phyloP scores from a whole-genome alignment of 64 coral and sea anemone genomes.

The Pachyseris speciosa region DNA sequence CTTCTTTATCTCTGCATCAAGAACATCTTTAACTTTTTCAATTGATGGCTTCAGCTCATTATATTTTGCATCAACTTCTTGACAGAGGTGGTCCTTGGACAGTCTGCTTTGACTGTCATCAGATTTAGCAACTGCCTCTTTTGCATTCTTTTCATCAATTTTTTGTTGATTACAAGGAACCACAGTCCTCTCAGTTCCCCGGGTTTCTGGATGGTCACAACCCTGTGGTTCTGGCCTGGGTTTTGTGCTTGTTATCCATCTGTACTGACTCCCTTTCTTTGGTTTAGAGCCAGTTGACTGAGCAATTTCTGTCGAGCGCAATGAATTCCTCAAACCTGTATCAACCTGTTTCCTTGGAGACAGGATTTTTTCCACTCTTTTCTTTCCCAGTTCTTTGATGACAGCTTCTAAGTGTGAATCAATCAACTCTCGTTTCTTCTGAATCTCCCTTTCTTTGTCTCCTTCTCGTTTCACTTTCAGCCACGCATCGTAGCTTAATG shows the following conservation, averaged over 20 bases:
- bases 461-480: slow-evolving; percentile 64
- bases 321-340: slow-evolving; percentile 72
- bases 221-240: slow-evolving; percentile 83
- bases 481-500: slow-evolving; percentile 85
- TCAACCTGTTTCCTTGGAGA: slow-evolving; percentile 79
- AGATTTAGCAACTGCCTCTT: not conserved
- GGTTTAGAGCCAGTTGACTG: not conserved
- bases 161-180: not conserved
- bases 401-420: slow-evolving; percentile 84
- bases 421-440: slow-evolving; percentile 72
- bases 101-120: not conserved
- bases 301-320: not conserved
- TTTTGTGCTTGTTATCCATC: not conserved
- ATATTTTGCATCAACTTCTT: slow-evolving; percentile 37
- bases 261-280: slow-evolving; percentile 41
- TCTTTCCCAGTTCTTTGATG: slow-evolving; percentile 83
- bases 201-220: slow-evolving; percentile 59
- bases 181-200: not conserved
- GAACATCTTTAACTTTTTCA: slow-evolving; percentile 74
- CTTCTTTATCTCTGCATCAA: slow-evolving; percentile 78
- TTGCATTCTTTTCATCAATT: not conserved
- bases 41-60: slow-evolving; percentile 73
- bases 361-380: slow-evolving; percentile 79
- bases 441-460: slow-evolving; percentile 57
- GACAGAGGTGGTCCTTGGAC: not conserved